Percentiles rank a stretch among this genome's conserved stretches.
These are phyloP conservation scores for Neomonachus schauinslandi DNA, from an alignment of 2,113 vertebrate genomes.

Conservation along the genomic window DNA sequence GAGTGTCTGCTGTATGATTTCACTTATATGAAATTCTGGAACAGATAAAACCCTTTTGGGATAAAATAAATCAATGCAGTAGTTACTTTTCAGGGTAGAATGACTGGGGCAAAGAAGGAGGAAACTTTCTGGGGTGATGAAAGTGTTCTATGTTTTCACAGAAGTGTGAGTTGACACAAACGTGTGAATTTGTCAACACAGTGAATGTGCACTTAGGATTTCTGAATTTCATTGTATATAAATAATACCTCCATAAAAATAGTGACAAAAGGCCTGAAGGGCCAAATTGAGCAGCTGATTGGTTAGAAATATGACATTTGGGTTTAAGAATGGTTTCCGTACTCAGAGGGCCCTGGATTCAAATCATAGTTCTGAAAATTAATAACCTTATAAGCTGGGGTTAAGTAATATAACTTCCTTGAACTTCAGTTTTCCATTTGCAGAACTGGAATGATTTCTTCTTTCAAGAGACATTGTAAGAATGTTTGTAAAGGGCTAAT, in stretches of 20 bases:
- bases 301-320: not conserved
- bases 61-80: not conserved
- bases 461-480: not conserved
- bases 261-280: not conserved
- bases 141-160: not conserved
- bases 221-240: not conserved
- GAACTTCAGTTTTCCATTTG: constrained; percentile 2
- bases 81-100: not conserved
- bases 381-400: not conserved
- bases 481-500: not conserved
- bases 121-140: not conserved
- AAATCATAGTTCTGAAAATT: not conserved
- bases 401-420: not conserved
- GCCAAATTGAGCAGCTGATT: not conserved
- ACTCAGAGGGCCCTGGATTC: not conserved
- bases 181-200: not conserved
- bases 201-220: not conserved
- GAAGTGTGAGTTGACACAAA: not conserved
- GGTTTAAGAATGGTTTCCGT: not conserved
- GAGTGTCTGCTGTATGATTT: not conserved
- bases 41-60: not conserved
- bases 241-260: not conserved
- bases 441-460: not conserved
- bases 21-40: not conserved
- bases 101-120: not conserved